phyloP scores from a whole-genome alignment of 2,113 vertebrate species.

The Progne subis region DNA sequence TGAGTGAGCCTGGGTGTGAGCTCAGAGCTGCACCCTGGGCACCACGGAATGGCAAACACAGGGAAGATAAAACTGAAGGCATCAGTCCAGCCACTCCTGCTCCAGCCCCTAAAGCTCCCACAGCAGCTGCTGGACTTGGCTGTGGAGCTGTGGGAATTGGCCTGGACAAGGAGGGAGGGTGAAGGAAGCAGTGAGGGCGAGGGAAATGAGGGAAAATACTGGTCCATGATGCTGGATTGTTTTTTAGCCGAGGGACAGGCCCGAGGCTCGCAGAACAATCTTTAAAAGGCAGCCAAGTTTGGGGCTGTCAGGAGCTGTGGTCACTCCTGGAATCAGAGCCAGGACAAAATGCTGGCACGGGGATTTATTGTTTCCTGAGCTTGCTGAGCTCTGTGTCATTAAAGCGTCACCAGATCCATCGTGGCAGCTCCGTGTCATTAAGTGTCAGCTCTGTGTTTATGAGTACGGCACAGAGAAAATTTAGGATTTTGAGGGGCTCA shows the following conservation, averaged over 20 bases:
- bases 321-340: background rate
- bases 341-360: constrained; percentile 20
- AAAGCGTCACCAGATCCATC: background rate
- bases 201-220: background rate
- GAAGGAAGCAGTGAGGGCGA: background rate
- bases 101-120: background rate
- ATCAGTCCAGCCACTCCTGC: background rate
- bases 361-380: constrained; percentile 30
- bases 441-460: background rate
- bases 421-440: background rate
- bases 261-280: background rate
- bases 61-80: background rate
- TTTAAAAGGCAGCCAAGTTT: background rate
- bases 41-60: background rate
- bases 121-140: constrained; percentile 10
- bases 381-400: background rate
- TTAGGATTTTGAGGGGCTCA: background rate
- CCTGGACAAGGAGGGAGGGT: background rate
- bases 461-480: accelerated
- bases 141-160: constrained; percentile 6
- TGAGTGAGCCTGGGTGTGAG: no score
- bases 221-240: accelerated
- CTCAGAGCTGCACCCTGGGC: no score
- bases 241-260: background rate
- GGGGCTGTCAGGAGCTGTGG: background rate